These are phyloP conservation scores for Holothuria leucospilota DNA, from an alignment of 53 echinoderm and acorn worm species.

Conservation along the genomic window DNA sequence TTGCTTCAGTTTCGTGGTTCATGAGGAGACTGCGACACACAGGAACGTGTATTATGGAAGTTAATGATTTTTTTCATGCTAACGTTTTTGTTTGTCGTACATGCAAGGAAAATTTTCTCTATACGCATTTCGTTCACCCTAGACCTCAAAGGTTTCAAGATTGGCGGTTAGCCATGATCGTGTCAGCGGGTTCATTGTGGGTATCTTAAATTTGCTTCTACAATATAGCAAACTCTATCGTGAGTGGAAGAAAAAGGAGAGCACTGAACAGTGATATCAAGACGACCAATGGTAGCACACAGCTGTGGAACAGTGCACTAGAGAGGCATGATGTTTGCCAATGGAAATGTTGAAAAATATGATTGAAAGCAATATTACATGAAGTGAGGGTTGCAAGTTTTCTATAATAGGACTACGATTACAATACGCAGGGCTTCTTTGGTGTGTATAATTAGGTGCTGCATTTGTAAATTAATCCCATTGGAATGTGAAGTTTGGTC, in stretches of 20 bases:
- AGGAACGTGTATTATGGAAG: conserved; percentile 71
- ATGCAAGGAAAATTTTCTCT: conserved; percentile 73
- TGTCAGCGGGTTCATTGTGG: conserved; percentile 79
- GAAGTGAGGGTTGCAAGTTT: too few relatives aligned
- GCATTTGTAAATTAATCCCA: too few relatives aligned
- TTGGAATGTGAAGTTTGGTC: too few relatives aligned
- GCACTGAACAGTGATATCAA: not conserved
- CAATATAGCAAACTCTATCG: conserved; percentile 74
- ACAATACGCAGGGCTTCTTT: too few relatives aligned
- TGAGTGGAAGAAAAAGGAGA: conserved; percentile 39
- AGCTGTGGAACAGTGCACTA: not conserved
- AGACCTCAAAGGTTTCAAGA: conserved; percentile 69
- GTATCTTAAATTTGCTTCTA: conserved; percentile 69
- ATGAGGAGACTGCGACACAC: conserved; percentile 80
- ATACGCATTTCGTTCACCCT: conserved; percentile 75
- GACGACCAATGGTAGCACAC: not conserved
- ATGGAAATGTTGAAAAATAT: conserved; percentile 10
- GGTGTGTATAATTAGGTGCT: too few relatives aligned
- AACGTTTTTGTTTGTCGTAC: conserved; percentile 76
- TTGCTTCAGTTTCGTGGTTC: conserved; percentile 90
- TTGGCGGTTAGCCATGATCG: conserved; percentile 75
- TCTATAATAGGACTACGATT: not conserved
- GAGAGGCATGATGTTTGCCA: conserved; percentile 14
- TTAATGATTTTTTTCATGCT: conserved; percentile 87
- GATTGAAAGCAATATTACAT: too few relatives aligned